Percentiles rank a stretch among this genome's conserved stretches.
These are phyloP conservation scores for Lagopus muta DNA, from an alignment of 2,113 vertebrate genomes.

Conservation along the genomic window DNA sequence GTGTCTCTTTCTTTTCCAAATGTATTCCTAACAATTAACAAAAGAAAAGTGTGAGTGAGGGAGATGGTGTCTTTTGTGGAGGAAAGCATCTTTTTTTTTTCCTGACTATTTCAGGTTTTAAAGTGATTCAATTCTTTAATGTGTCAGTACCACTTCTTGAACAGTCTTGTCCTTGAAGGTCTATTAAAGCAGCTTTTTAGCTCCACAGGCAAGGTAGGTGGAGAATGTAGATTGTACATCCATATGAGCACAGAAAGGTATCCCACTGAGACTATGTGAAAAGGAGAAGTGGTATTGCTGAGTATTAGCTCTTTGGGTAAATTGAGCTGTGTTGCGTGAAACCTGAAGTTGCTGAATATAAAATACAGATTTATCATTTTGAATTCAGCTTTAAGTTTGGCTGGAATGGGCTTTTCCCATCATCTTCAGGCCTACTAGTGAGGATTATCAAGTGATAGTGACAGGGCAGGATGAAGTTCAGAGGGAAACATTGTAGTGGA, in stretches of 20 bases:
- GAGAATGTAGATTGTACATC: not conserved
- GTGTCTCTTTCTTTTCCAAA: not conserved
- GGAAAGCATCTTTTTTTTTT: not conserved
- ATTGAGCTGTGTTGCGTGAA: not conserved
- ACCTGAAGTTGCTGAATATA: not conserved
- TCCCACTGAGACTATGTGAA: not conserved
- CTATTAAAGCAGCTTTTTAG: not conserved
- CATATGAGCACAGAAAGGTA: not conserved
- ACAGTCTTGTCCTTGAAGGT: not conserved
- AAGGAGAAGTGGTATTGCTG: not conserved
- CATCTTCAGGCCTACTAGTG: not conserved
- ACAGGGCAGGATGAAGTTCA: accelerated
- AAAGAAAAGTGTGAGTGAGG: not conserved
- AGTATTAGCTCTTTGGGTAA: not conserved
- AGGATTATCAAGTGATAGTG: not conserved
- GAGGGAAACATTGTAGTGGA: not conserved
- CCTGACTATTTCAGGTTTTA: not conserved
- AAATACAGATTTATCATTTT: not conserved
- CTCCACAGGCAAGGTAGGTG: not conserved
- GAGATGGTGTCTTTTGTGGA: not conserved
- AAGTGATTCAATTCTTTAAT: not conserved
- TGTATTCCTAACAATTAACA: not conserved
- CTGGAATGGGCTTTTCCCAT: not conserved
- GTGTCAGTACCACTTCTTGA: not conserved
- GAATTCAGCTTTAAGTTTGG: not conserved